Conservation (phyloP, 1,140 invertebrate genomes). For the Drosophila miranda region DNA sequence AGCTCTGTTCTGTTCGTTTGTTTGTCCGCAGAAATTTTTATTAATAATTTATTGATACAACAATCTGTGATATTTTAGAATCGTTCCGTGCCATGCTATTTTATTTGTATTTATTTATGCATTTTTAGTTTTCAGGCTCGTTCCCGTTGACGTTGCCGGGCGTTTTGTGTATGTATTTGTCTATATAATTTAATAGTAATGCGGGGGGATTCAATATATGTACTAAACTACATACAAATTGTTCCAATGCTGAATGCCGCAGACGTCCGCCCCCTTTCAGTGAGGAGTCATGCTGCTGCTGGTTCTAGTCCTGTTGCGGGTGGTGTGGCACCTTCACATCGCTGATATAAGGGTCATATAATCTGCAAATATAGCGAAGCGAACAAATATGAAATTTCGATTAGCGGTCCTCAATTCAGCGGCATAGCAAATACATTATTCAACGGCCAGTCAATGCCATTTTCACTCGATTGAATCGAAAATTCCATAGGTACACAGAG, state of each 20-base stretch:
- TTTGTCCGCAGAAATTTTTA: slow-evolving; percentile 53
- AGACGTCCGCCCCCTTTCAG: no score
- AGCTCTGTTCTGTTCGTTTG: slow-evolving; percentile 4
- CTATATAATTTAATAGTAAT: slow-evolving; percentile 36
- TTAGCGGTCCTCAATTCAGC: slow-evolving; percentile 56
- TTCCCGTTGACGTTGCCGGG: slow-evolving; percentile 7
- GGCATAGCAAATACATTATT: slow-evolving; percentile 39
- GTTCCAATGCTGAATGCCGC: slow-evolving; percentile 6
- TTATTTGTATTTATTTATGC: slow-evolving; percentile 65
- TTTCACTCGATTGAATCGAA: slow-evolving; percentile 10
- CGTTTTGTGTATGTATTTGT: slow-evolving; percentile 4
- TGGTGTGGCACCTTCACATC: slow-evolving; percentile 39
- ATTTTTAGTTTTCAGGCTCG: slow-evolving; percentile 21
- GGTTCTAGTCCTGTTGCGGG: slow-evolving; percentile 1
- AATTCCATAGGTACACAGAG: slow-evolving; percentile 6
- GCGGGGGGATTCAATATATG: slow-evolving; percentile 22
- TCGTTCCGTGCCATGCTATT: slow-evolving; percentile 44
- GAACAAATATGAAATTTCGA: slow-evolving; percentile 67
- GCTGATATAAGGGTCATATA: slow-evolving; percentile 70
- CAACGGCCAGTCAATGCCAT: slow-evolving; percentile 19
- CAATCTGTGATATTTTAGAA: slow-evolving; percentile 61
- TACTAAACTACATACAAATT: slow-evolving; percentile 62
- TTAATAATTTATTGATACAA: slow-evolving; percentile 69
- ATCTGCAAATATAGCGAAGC: slow-evolving; percentile 67
- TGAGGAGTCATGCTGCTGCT: slow-evolving; percentile 3